Evolutionary conservation across 1,140 invertebrate genomes (phyloP), one percentile per base, ranked within the genome.

Genomic region (Aleiodes sp.): DNA sequence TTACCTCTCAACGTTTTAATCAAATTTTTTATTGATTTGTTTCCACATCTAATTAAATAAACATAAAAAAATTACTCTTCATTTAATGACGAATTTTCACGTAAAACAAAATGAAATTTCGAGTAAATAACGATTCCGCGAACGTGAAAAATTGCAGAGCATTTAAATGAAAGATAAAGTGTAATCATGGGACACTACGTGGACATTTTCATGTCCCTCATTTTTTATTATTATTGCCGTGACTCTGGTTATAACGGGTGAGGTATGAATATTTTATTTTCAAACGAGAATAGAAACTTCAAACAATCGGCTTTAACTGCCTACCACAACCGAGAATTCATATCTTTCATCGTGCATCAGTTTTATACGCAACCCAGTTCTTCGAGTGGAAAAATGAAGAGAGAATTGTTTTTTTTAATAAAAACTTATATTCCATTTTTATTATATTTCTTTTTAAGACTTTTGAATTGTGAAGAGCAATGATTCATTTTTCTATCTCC

Each of bases 191-290:
- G 19, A 6, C 39, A 41, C n/a, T 3, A n/a, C n/a, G n/a, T n/a
- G n/a, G n/a, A n/a, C n/a, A n/a, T n/a, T n/a, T n/a, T n/a, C 6
- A 52, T 16, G 12, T 24, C n/a, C 0, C 1, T 3, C 1, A 9
- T 24, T 9, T 52, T 52, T 29, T 59, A n/a, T 31, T 59, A 29
- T 14, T 16, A 59, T 12, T 59, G 56, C 28, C 56, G 56, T 59
- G 56, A 59, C 56, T 59, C 12, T 7, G 31, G 46, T 52, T 52
- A 21, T 59, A 59, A 59, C 56, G 29, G 26, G 56, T 59, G 26
- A 31, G 28, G 28, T 59, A 59, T 59, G 56, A 59, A 59, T 59
- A 59, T 59, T 59, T 59, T n/a, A 59, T 59, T 31, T 59, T 14
- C 28, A 52, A 16, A n/a, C 28, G n/a, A 59, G 56, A 29, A 29